These are phyloP conservation scores for Linnaemya vulpina DNA, from an alignment of 2,888 invertebrate species.

Conservation along the genomic window DNA sequence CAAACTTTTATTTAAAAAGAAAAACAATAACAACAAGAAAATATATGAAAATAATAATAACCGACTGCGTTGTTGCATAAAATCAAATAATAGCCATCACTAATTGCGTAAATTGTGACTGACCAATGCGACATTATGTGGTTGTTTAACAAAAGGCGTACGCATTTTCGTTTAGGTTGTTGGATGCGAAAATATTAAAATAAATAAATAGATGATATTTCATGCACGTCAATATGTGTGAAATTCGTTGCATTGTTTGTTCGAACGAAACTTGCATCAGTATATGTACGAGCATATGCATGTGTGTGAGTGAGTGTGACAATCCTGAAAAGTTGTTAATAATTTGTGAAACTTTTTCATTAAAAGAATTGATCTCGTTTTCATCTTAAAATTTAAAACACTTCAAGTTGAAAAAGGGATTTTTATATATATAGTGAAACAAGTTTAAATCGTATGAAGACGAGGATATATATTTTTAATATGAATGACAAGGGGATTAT, in stretches of 20 bases:
- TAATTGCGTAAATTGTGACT: constrained; percentile 70
- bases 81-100: constrained; percentile 68
- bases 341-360: no score
- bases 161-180: constrained; percentile 14
- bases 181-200: constrained; percentile 6
- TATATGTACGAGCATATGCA: neutral
- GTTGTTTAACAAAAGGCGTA: constrained; percentile 60
- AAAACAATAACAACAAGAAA: neutral
- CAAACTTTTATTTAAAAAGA: neutral
- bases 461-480: no score
- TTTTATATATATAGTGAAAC: no score
- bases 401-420: no score
- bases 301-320: no score
- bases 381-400: no score
- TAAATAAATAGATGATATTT: neutral
- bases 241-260: neutral
- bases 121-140: constrained; percentile 72
- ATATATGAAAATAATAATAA: constrained; percentile 7
- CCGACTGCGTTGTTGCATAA: constrained; percentile 41
- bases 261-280: neutral
- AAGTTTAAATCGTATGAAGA: no score
- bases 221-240: neutral
- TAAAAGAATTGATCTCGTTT: no score
- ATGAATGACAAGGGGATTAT: no score
- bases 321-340: no score